Conservation (phyloP, 2,113 vertebrate genomes). For the Perca flavescens region DNA sequence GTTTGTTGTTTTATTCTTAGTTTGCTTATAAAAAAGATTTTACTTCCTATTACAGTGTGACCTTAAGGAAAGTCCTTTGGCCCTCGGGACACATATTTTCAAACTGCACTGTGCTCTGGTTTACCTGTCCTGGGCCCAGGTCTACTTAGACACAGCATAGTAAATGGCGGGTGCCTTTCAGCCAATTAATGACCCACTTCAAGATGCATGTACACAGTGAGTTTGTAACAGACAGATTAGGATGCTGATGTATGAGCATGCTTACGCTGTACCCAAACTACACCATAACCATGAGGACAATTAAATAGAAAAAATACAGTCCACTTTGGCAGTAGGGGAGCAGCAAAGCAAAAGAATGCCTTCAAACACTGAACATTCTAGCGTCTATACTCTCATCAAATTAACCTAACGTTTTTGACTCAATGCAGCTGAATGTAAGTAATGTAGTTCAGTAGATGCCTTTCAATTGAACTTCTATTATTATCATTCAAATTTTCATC, state of each 20-base stretch:
- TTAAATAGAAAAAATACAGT: too few species aligned
- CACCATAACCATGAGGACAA: too few species aligned
- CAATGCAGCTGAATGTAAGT: background rate
- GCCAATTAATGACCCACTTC: constrained; percentile 19
- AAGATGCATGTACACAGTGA: background rate
- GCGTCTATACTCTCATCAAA: too few species aligned
- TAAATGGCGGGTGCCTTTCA: background rate
- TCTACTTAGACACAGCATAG: background rate
- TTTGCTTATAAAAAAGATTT: background rate
- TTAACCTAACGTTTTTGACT: too few species aligned
- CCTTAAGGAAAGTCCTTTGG: background rate
- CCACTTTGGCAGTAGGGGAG: too few species aligned
- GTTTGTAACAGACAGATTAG: too few species aligned
- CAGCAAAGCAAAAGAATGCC: too few species aligned
- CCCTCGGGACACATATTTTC: background rate
- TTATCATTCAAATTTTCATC: constrained; percentile 61
- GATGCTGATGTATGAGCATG: too few species aligned
- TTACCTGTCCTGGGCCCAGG: background rate
- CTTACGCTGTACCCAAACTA: too few species aligned
- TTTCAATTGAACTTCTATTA: constrained; percentile 42
- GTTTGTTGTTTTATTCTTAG: background rate
- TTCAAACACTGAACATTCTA: too few species aligned
- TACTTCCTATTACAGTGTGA: background rate
- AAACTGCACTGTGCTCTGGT: background rate
- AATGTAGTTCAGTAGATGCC: constrained; percentile 9